Percentiles rank a stretch among this genome's conserved stretches.
These are phyloP conservation scores for Chelonus formosanus DNA, from an alignment of 2,888 invertebrate species.

Conservation along the genomic window DNA sequence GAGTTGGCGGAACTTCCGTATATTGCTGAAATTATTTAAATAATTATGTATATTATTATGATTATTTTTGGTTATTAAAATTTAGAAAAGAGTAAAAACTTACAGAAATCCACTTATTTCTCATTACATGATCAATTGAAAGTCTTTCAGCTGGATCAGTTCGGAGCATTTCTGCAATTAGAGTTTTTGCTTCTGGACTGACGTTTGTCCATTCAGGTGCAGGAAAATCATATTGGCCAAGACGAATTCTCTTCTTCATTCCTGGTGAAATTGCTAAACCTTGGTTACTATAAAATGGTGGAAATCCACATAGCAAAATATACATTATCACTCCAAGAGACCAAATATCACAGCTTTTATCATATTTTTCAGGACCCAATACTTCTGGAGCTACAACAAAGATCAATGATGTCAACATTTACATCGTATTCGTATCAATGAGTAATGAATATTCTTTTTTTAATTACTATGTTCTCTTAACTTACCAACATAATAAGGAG, in stretches of 20 bases:
- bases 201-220: conserved; percentile 96
- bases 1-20: conserved; percentile 93
- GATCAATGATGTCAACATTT: too few relatives aligned
- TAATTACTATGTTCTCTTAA: too few relatives aligned
- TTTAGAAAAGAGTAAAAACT: conserved; percentile 55
- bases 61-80: conserved; percentile 7
- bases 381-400: conserved; percentile 78
- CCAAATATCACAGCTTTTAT: conserved; percentile 99
- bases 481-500: conserved; percentile 96
- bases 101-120: conserved; percentile 87
- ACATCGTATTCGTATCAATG: too few relatives aligned
- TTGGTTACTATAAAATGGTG: conserved; percentile 98
- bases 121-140: conserved; percentile 90
- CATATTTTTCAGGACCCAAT: conserved; percentile 95
- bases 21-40: conserved; percentile 68
- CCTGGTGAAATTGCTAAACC: conserved; percentile 98
- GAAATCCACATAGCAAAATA: conserved; percentile 97
- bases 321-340: conserved; percentile 99
- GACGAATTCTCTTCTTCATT: conserved; percentile 95
- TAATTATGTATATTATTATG: conserved; percentile 15
- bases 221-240: conserved; percentile 98
- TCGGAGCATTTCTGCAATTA: conserved; percentile 92
- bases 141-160: conserved; percentile 92
- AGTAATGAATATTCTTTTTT: too few relatives aligned
- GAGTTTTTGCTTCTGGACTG: conserved; percentile 92